A percentile compares a stretch with the other conserved stretches of the same genome.
Conservation (phyloP, 92 coral and sea anemone genomes). For the Paramuricea clavata region DNA sequence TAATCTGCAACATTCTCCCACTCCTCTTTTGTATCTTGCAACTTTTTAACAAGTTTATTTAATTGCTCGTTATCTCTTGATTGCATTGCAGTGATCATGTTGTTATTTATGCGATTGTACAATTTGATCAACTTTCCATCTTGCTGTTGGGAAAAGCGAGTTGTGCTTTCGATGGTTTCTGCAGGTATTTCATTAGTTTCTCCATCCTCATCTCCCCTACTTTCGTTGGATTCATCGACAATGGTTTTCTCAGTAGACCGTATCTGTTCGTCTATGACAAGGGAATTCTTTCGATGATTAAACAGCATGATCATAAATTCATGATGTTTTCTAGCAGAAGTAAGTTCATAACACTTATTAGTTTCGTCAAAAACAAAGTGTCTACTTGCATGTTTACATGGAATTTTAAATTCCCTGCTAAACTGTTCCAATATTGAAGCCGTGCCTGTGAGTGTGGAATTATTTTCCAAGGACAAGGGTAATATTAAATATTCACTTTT, state of each 20-base stretch:
- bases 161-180: slow-evolving; percentile 14
- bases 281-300: background rate
- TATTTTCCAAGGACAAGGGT: slow-evolving; percentile 2
- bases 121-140: slow-evolving; percentile 6
- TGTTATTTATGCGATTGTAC: background rate
- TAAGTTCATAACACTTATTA: background rate
- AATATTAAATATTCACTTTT: background rate
- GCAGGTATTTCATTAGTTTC: background rate
- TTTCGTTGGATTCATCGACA: background rate
- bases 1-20: slow-evolving; percentile 1
- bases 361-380: background rate
- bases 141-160: background rate
- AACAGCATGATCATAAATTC: background rate
- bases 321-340: slow-evolving; percentile 17
- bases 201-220: background rate
- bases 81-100: background rate
- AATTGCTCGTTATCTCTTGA: background rate
- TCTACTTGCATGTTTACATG: background rate
- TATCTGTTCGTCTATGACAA: background rate
- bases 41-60: background rate
- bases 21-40: background rate
- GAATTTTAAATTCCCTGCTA: background rate
- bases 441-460: slow-evolving; percentile 17
- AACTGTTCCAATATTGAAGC: slow-evolving; percentile 18
- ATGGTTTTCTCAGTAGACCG: background rate